phyloP scores from a whole-genome alignment of 1,140 invertebrate genomes.

The Micrasema minimum region DNA sequence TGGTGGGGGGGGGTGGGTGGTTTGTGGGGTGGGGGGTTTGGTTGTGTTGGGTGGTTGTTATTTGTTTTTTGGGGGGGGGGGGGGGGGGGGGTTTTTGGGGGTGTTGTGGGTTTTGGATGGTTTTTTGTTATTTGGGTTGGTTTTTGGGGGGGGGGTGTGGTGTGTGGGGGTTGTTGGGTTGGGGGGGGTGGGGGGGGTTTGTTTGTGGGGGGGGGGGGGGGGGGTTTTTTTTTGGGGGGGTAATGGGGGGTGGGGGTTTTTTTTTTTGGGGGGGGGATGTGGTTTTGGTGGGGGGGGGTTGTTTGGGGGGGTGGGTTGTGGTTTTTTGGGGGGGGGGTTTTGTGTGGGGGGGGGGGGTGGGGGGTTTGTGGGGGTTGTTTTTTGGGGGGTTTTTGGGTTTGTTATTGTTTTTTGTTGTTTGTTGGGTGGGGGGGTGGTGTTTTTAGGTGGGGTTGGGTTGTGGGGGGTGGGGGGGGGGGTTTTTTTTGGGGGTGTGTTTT shows the following conservation, averaged over 20 bases:
- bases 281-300: neutral
- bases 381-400: neutral
- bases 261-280: neutral
- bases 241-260: neutral
- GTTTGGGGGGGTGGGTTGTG: neutral
- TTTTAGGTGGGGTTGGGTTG: neutral
- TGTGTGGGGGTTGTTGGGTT: neutral
- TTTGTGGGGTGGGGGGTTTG: neutral
- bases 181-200: neutral
- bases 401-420: neutral
- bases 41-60: no score
- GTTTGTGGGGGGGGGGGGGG: neutral
- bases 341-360: neutral
- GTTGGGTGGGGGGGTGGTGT: neutral
- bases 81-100: neutral
- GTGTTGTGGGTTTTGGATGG: neutral
- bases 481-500: neutral
- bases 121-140: no score
- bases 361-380: neutral
- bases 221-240: neutral
- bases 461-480: neutral
- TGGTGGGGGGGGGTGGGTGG: no score
- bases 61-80: no score
- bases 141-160: no score
- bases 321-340: neutral